phyloP scores from a whole-genome alignment of 2,888 invertebrate genomes.

The Auanema freiburgensis region DNA sequence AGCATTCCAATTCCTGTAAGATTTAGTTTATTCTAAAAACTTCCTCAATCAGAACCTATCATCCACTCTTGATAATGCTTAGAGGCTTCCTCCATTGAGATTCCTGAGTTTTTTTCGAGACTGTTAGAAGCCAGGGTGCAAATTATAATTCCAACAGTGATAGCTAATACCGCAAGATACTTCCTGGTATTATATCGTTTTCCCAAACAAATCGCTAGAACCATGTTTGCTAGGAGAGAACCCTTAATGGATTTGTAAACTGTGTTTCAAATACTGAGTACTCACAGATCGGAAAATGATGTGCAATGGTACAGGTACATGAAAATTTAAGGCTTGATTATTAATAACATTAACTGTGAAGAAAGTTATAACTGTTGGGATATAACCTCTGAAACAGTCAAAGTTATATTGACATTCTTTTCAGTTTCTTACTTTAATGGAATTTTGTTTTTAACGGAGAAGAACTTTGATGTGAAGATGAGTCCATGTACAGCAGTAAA shows the following conservation, averaged over 20 bases:
- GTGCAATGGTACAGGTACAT: conserved; percentile 95
- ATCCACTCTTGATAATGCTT: conserved; percentile 60
- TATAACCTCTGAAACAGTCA: conserved; percentile 74
- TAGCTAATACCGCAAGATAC: conserved; percentile 87
- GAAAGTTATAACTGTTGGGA: conserved; percentile 82
- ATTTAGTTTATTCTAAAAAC: conserved; percentile 6
- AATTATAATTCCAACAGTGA: conserved; percentile 86
- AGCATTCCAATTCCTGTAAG: conserved; percentile 70
- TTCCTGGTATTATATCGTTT: conserved; percentile 77
- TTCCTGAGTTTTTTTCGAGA: conserved; percentile 22
- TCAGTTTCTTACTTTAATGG: conserved; percentile 70
- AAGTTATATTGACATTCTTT: not conserved
- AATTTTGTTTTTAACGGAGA: conserved; percentile 74
- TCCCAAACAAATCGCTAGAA: conserved; percentile 70
- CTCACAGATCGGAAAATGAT: conserved; percentile 94
- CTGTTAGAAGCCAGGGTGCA: conserved; percentile 78
- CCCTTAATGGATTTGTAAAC: conserved; percentile 71
- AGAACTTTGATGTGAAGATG: conserved; percentile 78
- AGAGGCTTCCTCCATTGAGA: conserved; percentile 54
- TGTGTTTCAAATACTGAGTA: no score
- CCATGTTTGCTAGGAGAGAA: conserved; percentile 92
- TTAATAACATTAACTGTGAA: conserved; percentile 84
- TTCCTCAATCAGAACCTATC: conserved; percentile 33
- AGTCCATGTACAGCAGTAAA: conserved; percentile 89
- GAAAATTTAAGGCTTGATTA: conserved; percentile 92